phyloP scores from a whole-genome alignment of 1,140 invertebrate species.

The Sinella curviseta region DNA sequence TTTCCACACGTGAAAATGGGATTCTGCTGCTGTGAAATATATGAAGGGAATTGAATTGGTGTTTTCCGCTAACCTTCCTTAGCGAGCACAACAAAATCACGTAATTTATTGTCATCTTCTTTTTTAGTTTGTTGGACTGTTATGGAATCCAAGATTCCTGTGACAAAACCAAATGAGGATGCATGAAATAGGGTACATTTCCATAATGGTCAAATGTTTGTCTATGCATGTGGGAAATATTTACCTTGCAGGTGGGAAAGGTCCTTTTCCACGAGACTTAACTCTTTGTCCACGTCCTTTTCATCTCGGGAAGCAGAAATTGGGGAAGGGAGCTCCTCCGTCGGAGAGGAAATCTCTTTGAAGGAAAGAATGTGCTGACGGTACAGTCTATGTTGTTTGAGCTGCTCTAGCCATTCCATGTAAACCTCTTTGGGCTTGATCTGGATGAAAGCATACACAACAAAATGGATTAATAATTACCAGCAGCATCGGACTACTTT shows the following conservation, averaged over 20 bases:
- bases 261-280: constrained; percentile 65
- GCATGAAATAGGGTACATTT: constrained; percentile 18
- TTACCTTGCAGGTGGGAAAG: constrained; percentile 64
- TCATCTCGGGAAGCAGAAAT: constrained; percentile 29
- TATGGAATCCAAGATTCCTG: constrained; percentile 51
- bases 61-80: constrained; percentile 60
- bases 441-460: constrained; percentile 52
- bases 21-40: neutral
- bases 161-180: neutral
- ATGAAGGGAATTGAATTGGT: too few relatives aligned
- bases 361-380: constrained; percentile 74
- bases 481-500: constrained; percentile 32
- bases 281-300: constrained; percentile 60
- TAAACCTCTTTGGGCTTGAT: constrained; percentile 72
- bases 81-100: constrained; percentile 68
- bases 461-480: constrained; percentile 34
- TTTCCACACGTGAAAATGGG: neutral
- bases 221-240: constrained; percentile 61
- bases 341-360: constrained; percentile 43
- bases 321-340: constrained; percentile 38
- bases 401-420: constrained; percentile 70
- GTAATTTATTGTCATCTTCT: constrained; percentile 62
- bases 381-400: constrained; percentile 76
- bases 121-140: constrained; percentile 43
- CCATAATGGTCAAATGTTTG: constrained; percentile 54